phyloP scores from a whole-genome alignment of 2,888 invertebrate species.

The Nephrocerus scutellatus region DNA sequence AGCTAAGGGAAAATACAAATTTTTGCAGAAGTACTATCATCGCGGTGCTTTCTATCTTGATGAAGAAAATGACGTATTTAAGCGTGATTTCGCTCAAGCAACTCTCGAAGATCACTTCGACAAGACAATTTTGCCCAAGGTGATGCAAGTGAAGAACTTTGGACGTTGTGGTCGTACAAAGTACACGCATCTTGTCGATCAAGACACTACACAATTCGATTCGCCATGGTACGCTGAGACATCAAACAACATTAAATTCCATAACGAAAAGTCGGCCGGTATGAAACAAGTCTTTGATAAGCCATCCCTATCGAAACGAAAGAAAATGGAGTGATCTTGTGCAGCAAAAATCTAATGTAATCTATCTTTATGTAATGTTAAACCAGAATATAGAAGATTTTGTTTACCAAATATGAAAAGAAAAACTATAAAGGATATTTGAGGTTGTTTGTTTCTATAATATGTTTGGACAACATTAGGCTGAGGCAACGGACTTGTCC shows the following conservation, averaged over 20 bases:
- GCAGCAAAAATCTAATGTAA: neutral
- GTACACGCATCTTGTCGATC: constrained; percentile 97
- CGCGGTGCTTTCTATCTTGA: constrained; percentile 98
- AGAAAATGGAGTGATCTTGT: constrained; percentile 35
- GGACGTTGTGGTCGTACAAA: constrained; percentile 97
- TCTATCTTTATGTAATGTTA: neutral
- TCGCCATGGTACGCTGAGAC: constrained; percentile 96
- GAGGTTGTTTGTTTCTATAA: too few species aligned
- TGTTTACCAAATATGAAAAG: too few species aligned
- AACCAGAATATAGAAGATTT: too few species aligned
- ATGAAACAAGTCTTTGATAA: constrained; percentile 88
- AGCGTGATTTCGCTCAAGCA: constrained; percentile 89
- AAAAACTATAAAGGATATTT: too few species aligned
- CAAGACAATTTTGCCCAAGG: constrained; percentile 96
- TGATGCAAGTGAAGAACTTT: constrained; percentile 99
- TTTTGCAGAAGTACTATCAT: constrained; percentile 99
- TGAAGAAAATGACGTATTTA: constrained; percentile 82
- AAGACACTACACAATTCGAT: constrained; percentile 97
- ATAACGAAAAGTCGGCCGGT: constrained; percentile 82
- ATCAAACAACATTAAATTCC: constrained; percentile 78
- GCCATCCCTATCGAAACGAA: constrained; percentile 56
- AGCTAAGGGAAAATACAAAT: constrained; percentile 97
- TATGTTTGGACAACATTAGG: too few species aligned
- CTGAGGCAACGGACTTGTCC: too few species aligned
- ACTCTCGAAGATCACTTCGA: constrained; percentile 99